Percentiles rank a stretch among this genome's conserved stretches.
phyloP scores from a whole-genome alignment of 2,888 invertebrate genomes.

The Conomelus anceps region DNA sequence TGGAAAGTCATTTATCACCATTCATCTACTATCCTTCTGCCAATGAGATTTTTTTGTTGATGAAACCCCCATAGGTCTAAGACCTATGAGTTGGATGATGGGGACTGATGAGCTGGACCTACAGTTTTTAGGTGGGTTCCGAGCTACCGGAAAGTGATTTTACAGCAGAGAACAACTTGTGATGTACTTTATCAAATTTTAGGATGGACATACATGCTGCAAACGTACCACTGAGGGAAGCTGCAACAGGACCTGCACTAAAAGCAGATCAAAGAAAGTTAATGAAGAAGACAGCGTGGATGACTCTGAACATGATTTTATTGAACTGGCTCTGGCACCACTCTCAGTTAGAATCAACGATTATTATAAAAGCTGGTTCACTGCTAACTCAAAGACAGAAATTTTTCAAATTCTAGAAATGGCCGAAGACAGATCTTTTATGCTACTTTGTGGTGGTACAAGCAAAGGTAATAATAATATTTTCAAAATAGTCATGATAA shows the following conservation, averaged over 20 bases:
- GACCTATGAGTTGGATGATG: too few species aligned
- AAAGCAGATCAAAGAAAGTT: not conserved
- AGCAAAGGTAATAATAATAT: slow-evolving; percentile 53
- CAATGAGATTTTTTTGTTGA: too few species aligned
- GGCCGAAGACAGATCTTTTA: slow-evolving; percentile 46
- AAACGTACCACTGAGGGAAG: not conserved
- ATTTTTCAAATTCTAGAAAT: slow-evolving; percentile 50
- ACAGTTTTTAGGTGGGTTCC: too few species aligned
- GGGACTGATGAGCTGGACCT: too few species aligned
- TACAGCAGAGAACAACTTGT: too few species aligned
- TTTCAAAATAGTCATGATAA: not conserved
- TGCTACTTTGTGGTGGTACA: slow-evolving; percentile 66
- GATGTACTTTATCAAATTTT: not conserved
- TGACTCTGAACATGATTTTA: not conserved
- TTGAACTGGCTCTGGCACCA: not conserved
- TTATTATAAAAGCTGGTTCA: not conserved
- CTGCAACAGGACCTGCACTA: not conserved
- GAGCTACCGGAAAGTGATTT: too few species aligned
- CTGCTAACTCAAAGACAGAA: slow-evolving; percentile 47
- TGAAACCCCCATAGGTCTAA: too few species aligned
- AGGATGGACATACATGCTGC: not conserved
- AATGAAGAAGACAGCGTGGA: not conserved
- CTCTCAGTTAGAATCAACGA: not conserved
- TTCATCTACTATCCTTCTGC: too few species aligned
- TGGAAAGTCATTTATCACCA: too few species aligned